phyloP scores from a whole-genome alignment of 2,888 invertebrate species.

The Drosophila melanocephala region DNA sequence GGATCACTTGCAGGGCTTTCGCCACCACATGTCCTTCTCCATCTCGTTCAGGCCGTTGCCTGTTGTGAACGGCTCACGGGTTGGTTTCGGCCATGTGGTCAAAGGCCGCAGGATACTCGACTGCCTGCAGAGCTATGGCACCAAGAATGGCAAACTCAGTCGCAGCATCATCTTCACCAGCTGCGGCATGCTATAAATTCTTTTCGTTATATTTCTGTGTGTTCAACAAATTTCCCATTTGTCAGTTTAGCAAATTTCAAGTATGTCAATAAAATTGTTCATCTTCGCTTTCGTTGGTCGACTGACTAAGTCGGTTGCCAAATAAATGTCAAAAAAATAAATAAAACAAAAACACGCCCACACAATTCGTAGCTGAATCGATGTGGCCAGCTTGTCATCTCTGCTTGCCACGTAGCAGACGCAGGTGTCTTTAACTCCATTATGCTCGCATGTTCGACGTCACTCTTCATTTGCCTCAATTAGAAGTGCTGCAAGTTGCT shows the following conservation, averaged over 20 bases:
- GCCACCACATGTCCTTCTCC: constrained; percentile 56
- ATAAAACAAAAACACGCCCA: neutral
- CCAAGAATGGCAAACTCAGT: constrained; percentile 79
- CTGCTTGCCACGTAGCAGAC: constrained; percentile 38
- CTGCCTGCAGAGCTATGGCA: constrained; percentile 73
- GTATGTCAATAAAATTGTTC: constrained; percentile 2
- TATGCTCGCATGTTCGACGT: constrained; percentile 77
- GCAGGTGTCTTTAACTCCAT: constrained; percentile 79
- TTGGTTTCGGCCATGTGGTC: constrained; percentile 77
- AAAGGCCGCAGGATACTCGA: constrained; percentile 71
- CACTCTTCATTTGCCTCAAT: constrained; percentile 83
- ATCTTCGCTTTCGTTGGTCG: neutral
- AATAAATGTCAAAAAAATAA: constrained; percentile 26
- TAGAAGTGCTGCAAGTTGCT: constrained; percentile 48
- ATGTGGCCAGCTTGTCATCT: constrained; percentile 12
- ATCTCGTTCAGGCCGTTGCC: constrained; percentile 76
- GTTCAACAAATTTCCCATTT: neutral
- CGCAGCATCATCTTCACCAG: constrained; percentile 62
- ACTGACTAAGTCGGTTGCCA: constrained; percentile 7
- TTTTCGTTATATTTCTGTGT: neutral
- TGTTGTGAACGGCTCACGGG: constrained; percentile 69
- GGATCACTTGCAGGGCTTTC: constrained; percentile 52
- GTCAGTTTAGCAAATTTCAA: constrained; percentile 10
- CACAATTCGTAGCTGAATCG: neutral
- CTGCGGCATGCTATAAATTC: constrained; percentile 67